Evolutionary conservation across 1,140 invertebrate species (phyloP).

Genomic region (Sitobion miscanthi): DNA sequence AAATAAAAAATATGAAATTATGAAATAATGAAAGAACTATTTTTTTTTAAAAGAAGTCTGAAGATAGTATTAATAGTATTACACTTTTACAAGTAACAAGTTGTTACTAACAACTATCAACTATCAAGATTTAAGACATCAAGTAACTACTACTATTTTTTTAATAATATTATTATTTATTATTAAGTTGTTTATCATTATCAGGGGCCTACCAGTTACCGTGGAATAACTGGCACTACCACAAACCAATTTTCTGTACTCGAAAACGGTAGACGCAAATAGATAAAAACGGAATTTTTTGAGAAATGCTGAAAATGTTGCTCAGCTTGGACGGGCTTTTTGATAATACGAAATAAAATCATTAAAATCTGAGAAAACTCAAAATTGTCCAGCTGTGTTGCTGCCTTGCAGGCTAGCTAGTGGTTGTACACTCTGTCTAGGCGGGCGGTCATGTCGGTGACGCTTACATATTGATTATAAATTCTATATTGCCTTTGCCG

Average conservation of each 20-base stretch:
- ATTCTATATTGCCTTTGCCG: background rate
- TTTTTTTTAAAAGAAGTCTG: too few relatives aligned
- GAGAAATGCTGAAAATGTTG: slow-evolving; percentile 27
- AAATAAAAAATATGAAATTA: too few relatives aligned
- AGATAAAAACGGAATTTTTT: background rate
- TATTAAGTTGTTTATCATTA: background rate
- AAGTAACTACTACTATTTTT: too few relatives aligned
- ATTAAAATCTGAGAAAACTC: slow-evolving; percentile 5
- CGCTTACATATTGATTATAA: slow-evolving; percentile 13
- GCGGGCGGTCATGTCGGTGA: background rate
- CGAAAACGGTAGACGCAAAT: background rate
- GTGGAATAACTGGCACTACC: background rate
- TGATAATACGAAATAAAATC: slow-evolving; percentile 24
- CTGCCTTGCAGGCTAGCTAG: background rate
- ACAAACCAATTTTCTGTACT: background rate
- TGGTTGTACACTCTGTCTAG: too few relatives aligned
- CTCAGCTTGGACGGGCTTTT: background rate
- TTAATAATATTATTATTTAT: too few relatives aligned
- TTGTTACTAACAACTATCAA: too few relatives aligned
- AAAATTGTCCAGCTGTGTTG: background rate
- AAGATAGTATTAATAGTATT: too few relatives aligned
- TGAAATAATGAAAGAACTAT: too few relatives aligned
- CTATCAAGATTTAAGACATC: too few relatives aligned
- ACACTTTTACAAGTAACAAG: too few relatives aligned
- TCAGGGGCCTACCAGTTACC: background rate